Base-by-base conservation (phyloP, 23 tunicate genomes). In the Styela plicata region DNA sequence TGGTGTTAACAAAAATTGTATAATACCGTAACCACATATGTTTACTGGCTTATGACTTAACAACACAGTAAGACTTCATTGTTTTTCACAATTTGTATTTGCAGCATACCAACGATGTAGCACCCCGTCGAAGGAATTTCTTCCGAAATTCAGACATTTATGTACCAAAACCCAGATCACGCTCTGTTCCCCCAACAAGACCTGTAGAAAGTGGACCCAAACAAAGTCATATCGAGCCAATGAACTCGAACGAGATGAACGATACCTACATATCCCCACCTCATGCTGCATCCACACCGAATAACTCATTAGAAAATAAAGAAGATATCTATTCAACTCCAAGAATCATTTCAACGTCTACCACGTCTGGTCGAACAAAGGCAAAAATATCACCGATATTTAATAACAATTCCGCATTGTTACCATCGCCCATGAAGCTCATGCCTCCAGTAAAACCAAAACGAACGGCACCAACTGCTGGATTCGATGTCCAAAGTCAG, bases 371-470 rank as follows among this genome's bases (percentile, higher is more conserved):
- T 24, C 30, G 71, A 67, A 16, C 30, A 67, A 67, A 67, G 31
- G 22, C 19, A 67, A 1, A 1, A 16, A 1, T 67, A 18, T 67
- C 71, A 22, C 71, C 71, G 0, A 67, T 67, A 67, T 67, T 25
- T 22, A 67, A 67, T 18, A 29, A 67, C 1, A 67, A 25, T 67
- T 67, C 71, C 16, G 71, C 71, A 1, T 44, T 44, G 57, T 24
- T 67, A 17, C 71, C 71, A 67, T 67, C 71, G 18, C 71, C 71
- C 13, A 67, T 67, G 71, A 67, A 67, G 24, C 31, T 67, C 1
- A 24, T 67, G 18, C 71, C 71, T 25, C 71, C 71, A 67, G 71
- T 29, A 25, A 67, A 67, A 67, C 71, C 71, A 29, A 67, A 67
- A 67, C 30, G 71, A 67, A 67, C 71, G 16, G 71, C 71, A 19